Conservation (phyloP, 2,888 invertebrate species). For the Trichogramma evanescens region DNA sequence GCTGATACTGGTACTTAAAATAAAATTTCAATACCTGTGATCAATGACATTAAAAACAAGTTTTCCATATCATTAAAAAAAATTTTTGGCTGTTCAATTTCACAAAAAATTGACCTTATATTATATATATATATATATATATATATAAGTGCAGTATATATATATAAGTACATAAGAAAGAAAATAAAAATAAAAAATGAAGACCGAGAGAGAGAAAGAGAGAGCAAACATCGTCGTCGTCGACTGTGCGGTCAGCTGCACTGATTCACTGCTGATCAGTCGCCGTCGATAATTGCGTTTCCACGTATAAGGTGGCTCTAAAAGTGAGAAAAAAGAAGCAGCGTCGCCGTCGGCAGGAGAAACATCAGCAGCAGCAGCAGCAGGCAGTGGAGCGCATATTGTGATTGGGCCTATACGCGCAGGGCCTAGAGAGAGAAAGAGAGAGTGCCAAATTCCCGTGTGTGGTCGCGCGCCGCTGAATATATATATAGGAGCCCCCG, state of each 20-base stretch:
- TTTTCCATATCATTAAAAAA: no score
- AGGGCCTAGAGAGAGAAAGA: constrained; percentile 29
- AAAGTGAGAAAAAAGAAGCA: constrained; percentile 9
- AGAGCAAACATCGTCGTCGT: not conserved
- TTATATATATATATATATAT: no score
- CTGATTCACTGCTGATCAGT: constrained; percentile 12
- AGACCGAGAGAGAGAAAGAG: constrained; percentile 1
- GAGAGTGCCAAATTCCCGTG: constrained; percentile 43
- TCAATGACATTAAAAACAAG: no score
- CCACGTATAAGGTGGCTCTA: constrained; percentile 20
- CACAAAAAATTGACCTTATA: no score
- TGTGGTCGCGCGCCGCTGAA: constrained; percentile 35
- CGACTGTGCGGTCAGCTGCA: not conserved
- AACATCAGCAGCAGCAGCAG: constrained; percentile 17
- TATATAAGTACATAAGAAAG: not conserved
- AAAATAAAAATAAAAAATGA: not conserved
- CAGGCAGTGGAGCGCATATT: constrained; percentile 10
- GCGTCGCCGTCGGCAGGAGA: not conserved
- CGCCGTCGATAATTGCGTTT: constrained; percentile 20
- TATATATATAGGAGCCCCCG: not conserved
- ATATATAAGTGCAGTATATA: no score
- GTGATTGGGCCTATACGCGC: constrained; percentile 8
- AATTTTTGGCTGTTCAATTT: no score
- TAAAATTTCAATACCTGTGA: no score
- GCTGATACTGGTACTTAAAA: no score